Evolutionary conservation across 64 coral and sea anemone species (phyloP), one percentile per base, ranked within the genome.

Genomic region (Montipora cactus): DNA sequence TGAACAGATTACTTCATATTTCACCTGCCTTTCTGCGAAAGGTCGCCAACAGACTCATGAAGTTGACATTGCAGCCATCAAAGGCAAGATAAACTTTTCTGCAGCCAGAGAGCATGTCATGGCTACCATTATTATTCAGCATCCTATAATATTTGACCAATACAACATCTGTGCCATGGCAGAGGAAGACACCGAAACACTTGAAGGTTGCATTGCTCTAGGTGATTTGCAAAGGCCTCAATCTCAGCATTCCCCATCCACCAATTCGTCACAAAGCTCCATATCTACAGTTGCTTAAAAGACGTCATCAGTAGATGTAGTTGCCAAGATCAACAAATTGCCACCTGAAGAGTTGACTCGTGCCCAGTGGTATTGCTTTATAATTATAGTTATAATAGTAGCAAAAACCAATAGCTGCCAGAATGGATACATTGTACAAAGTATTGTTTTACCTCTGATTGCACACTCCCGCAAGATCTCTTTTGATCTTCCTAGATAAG

Each of bases 101-200:
- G 20, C 67, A 0, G 6, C 67, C 67, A 71, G 67, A 71, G 67
- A 71, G 15, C 67, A 15, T 19, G 67, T 71, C 15, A 71, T 71
- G 67, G 67, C 67, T 11, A 71, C 67, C 20, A 22, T 71, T 22
- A 71, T 14, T 19, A 16, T 71, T 22, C 67, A 71, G 20, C 67
- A 71, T 71, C 67, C 67, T 22, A 71, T 71, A 10, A 16, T 64
- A 10, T 64, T 64, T 64, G 28, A 69, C 67, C 28, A 28, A 28
- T 28, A 57, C 10, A 74, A 74, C 70, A 74, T 74, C 70, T 74
- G 70, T 28, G 70, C 22, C 70, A 74, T 74, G 70, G 70, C 70
- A 74, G 70, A 74, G 15, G 21, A 74, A 74, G 70, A 74, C 70
- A 74, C 15, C 0, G 25, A 22, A 74, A 16, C 9, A 16, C 70